A percentile compares a stretch with the other conserved stretches of the same genome.
Evolutionary conservation across 2,888 invertebrate species (phyloP).

Genomic region (Mechanitis messenoides): DNA sequence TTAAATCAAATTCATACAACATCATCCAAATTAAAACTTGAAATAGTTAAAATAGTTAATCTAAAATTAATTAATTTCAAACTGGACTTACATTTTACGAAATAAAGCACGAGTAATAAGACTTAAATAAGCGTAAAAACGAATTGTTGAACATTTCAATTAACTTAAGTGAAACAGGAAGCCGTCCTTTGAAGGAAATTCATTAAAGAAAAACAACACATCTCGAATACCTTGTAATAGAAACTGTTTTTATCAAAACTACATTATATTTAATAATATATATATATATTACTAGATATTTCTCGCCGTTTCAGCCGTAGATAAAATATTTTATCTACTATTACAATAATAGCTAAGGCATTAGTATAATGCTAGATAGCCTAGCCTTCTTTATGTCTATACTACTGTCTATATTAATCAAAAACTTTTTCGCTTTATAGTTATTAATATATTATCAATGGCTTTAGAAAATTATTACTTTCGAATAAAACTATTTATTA

Average conservation of each 20-base stretch:
- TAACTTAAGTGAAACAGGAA: conserved; percentile 32
- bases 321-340: too few relatives aligned
- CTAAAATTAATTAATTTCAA: conserved; percentile 5
- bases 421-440: too few relatives aligned
- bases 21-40: too few relatives aligned
- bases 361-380: too few relatives aligned
- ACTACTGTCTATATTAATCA: too few relatives aligned
- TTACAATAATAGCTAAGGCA: too few relatives aligned
- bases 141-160: conserved; percentile 31
- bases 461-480: too few relatives aligned
- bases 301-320: not conserved
- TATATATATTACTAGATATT: not conserved
- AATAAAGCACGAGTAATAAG: conserved; percentile 20
- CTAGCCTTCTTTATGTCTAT: too few relatives aligned
- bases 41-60: too few relatives aligned
- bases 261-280: not conserved
- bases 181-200: conserved; percentile 31
- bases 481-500: too few relatives aligned
- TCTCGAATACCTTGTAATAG: conserved; percentile 4
- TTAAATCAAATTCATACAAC: too few relatives aligned
- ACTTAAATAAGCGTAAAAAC: conserved; percentile 27
- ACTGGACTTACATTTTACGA: conserved; percentile 13
- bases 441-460: too few relatives aligned
- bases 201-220: conserved; percentile 29
- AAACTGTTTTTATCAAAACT: not conserved